Base-by-base conservation (phyloP, 2,797 vertebrate genomes). In the Oreochromis grahami region DNA sequence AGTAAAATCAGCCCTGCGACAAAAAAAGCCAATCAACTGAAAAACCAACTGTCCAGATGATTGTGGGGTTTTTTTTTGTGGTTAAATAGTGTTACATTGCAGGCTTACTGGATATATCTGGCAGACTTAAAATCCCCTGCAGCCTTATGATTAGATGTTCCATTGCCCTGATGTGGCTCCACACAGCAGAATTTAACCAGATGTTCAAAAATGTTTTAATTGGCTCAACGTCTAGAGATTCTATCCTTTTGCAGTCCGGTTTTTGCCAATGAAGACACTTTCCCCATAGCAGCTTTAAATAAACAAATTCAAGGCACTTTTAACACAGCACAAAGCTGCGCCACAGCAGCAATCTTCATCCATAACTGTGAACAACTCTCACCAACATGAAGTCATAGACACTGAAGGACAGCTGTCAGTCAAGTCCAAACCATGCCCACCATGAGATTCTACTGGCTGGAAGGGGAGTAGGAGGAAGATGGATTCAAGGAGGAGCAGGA, bases 371-470 rank as follows among this genome's bases (percentile, higher is more conserved):
- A 68, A 68, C 38, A 68, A 68, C 38, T 17, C 13, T 13, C 38
- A 24, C 21, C 3, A 8, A 43, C 38, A 68, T 68, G 63, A 24
- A 68, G 63, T 41, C 5, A 41, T 8, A 41, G 36, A 41, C 7
- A 68, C 36, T 68, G 36, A 68, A 41, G 36, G 36, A 21, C n/a
- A 41, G 63, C 63, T 41, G 36, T 68, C 36, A 41, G 21, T 43
- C 38, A 70, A 45, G 81, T 92, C 81, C 32, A 50, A 65, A 53
- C 24, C 86, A 85, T 89, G 87, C 84, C 89, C 93, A 91, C 88
- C 5, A 84, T 97, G 94, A 97, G 90, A 94, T 97, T 98, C 94
- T 98, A 97, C 55, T 98, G 98, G 95, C 96, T 97, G 32, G 97
- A 56, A 34, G 52, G 5, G n/a, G 74, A 97, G 63, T 95, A 93